These are phyloP conservation scores for Lipophrys pholis DNA, from an alignment of 2,113 vertebrate species.

Conservation along the genomic window DNA sequence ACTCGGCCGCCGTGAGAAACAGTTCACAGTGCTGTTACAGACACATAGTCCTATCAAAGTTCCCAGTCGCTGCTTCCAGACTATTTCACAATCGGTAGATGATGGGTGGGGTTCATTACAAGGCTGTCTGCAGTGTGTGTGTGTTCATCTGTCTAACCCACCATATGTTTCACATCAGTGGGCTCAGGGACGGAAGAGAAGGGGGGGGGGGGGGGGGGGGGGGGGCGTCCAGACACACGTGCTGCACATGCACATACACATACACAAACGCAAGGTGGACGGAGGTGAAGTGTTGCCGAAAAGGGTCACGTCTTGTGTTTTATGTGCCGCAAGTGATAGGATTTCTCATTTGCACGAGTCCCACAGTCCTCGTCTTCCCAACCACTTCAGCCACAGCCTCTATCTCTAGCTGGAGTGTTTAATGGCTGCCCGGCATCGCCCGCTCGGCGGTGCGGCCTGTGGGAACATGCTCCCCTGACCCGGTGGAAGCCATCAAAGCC, in stretches of 20 bases:
- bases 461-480: conserved; percentile 14
- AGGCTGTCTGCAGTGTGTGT: conserved; percentile 34
- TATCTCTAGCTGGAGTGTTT: neutral
- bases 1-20: too few relatives aligned
- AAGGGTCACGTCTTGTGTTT: too few relatives aligned
- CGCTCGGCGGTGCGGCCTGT: conserved; percentile 4
- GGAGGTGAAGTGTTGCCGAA: conserved; percentile 5
- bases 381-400: neutral
- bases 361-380: neutral
- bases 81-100: conserved; percentile 52
- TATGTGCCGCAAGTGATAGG: neutral
- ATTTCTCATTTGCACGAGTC: too few relatives aligned
- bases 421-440: conserved; percentile 18
- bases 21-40: too few relatives aligned
- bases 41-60: too few relatives aligned
- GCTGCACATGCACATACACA: conserved; percentile 30
- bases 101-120: conserved; percentile 66
- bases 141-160: conserved; percentile 49
- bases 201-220: conserved; percentile 2
- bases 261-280: conserved; percentile 1
- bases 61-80: conserved; percentile 1
- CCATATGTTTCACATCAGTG: conserved; percentile 75
- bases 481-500: conserved; percentile 42
- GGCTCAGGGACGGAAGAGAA: conserved; percentile 12
- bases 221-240: conserved; percentile 17